These are phyloP conservation scores for Archips crataeganus DNA, from an alignment of 2,888 invertebrate genomes.

Conservation along the genomic window DNA sequence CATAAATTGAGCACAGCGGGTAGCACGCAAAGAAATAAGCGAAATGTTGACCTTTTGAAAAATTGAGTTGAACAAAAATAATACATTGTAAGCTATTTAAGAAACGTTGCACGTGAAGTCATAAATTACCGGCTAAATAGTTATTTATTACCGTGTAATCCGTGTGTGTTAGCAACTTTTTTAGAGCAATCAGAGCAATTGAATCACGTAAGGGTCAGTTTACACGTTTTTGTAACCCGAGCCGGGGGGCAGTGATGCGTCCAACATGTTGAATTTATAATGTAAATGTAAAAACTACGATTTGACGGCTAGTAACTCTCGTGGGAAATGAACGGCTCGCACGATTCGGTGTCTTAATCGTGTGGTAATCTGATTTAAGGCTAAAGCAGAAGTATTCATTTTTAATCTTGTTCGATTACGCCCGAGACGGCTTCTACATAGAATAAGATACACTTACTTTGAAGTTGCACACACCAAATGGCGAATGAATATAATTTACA, in stretches of 20 bases:
- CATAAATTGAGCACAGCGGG: background rate
- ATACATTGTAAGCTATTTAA: background rate
- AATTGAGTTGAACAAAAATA: background rate
- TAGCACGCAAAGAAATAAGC: conserved; percentile 5
- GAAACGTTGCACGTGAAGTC: background rate
- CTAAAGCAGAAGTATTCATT: conserved; percentile 29
- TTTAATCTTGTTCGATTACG: conserved; percentile 3
- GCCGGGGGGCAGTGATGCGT: conserved; percentile 77
- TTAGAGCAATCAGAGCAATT: conserved; percentile 36
- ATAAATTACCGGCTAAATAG: conserved; percentile 19
- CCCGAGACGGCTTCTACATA: background rate
- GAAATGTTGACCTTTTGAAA: background rate
- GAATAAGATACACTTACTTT: no score
- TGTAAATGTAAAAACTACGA: conserved; percentile 70
- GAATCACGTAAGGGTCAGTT: conserved; percentile 41
- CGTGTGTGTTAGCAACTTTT: conserved; percentile 30
- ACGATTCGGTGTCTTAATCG: conserved; percentile 57
- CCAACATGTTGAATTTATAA: conserved; percentile 76
- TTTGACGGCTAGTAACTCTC: conserved; percentile 72
- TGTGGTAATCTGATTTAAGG: conserved; percentile 31
- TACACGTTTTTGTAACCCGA: conserved; percentile 47
- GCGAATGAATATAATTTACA: no score
- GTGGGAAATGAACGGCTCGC: conserved; percentile 72
- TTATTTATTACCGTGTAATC: conserved; percentile 29
- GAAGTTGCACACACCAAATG: no score